Percentiles rank a stretch among this genome's conserved stretches.
Evolutionary conservation across 2,113 vertebrate genomes (phyloP).

Genomic region (Corythornis vintsioides): DNA sequence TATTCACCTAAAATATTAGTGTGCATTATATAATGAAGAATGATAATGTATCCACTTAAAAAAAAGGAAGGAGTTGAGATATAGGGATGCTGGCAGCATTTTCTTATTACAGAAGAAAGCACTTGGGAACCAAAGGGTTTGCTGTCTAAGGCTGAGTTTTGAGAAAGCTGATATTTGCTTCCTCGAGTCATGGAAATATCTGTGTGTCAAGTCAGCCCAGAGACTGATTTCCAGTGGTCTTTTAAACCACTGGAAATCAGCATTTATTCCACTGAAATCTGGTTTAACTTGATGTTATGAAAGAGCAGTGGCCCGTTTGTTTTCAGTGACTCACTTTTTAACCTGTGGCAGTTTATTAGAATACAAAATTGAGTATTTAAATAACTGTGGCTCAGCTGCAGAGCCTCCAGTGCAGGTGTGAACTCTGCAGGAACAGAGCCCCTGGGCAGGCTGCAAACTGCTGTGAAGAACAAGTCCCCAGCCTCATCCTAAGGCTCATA

Average conservation of each 20-base stretch:
- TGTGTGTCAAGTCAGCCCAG: not conserved
- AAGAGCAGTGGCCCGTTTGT: not conserved
- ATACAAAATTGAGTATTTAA: not conserved
- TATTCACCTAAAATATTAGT: slow-evolving; percentile 17
- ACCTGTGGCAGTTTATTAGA: not conserved
- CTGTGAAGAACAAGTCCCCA: not conserved
- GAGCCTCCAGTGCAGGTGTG: not conserved
- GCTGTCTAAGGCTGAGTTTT: not conserved
- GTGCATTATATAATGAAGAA: not conserved
- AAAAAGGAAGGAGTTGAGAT: not conserved
- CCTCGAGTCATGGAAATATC: not conserved
- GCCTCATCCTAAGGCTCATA: not conserved
- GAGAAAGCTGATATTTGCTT: not conserved
- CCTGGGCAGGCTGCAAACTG: not conserved
- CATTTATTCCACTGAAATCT: not conserved
- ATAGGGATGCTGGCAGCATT: not conserved
- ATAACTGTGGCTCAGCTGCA: not conserved
- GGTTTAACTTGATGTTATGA: not conserved
- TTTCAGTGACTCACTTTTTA: not conserved
- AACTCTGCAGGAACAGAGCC: not conserved
- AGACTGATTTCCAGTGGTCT: not conserved
- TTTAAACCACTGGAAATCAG: not conserved
- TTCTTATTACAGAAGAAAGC: not conserved
- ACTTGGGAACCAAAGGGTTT: not conserved
- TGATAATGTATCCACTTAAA: not conserved